Conservation (phyloP, 64 coral and sea anemone genomes). For the Montipora sp. region DNA sequence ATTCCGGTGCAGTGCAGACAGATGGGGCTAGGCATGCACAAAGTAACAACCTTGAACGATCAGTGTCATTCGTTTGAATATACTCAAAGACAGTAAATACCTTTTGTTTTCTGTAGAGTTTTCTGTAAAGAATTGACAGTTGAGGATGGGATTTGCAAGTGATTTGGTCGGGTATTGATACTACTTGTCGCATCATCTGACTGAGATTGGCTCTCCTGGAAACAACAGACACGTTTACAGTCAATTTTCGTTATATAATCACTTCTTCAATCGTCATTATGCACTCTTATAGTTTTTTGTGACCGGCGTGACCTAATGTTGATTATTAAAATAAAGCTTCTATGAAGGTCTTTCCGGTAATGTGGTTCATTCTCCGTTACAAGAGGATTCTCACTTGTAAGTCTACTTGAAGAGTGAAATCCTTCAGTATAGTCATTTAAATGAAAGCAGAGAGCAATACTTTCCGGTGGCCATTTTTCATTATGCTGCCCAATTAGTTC, state of each 20-base stretch:
- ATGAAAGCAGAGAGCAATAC: too few species aligned
- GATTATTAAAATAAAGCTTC: neutral
- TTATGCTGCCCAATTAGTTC: too few species aligned
- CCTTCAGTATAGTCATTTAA: too few species aligned
- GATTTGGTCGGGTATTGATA: neutral
- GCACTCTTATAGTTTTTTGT: too few species aligned
- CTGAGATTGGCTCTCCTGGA: neutral
- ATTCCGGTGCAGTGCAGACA: too few species aligned
- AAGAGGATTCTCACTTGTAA: neutral
- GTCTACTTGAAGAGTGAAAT: neutral
- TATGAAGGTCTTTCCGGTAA: neutral
- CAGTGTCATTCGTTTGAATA: too few species aligned
- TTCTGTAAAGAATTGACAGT: conserved; percentile 60
- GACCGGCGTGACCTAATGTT: too few species aligned
- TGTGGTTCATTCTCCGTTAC: too few species aligned
- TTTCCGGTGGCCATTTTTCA: too few species aligned
- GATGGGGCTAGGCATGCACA: too few species aligned
- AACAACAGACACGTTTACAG: neutral
- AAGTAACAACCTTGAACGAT: too few species aligned
- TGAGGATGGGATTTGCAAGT: conserved; percentile 59
- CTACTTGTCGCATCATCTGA: neutral
- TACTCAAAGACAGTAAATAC: neutral
- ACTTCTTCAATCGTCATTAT: too few species aligned
- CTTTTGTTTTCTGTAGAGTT: neutral
- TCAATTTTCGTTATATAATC: neutral